These are phyloP conservation scores for Acanthopleura granulata DNA, from an alignment of 2,888 invertebrate species.

Conservation along the genomic window DNA sequence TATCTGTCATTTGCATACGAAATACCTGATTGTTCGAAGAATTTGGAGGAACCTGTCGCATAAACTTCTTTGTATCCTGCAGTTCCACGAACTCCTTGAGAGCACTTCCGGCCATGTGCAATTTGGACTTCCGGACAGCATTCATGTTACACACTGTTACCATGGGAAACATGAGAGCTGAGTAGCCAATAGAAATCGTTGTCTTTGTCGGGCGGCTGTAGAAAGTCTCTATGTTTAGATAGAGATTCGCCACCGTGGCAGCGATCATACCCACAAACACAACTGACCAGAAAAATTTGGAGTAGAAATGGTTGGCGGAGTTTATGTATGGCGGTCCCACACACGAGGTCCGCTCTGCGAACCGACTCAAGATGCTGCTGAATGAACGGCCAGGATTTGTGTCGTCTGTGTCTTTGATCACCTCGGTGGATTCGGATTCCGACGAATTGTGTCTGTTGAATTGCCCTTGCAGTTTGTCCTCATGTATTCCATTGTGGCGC, in stretches of 20 bases:
- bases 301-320: not conserved
- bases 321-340: not conserved
- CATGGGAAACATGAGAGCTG: not conserved
- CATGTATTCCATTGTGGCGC: too few species aligned
- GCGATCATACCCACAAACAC: not conserved
- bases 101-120: not conserved
- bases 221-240: not conserved
- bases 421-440: not conserved
- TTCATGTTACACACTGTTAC: not conserved
- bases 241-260: not conserved
- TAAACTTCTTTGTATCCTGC: not conserved
- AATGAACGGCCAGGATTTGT: not conserved
- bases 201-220: not conserved
- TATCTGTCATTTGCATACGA: too few species aligned
- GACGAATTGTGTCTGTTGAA: not conserved
- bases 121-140: not conserved
- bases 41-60: not conserved
- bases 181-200: not conserved
- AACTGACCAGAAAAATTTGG: not conserved
- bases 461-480: too few species aligned
- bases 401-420: not conserved
- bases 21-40: too few species aligned
- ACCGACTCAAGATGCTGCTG: not conserved
- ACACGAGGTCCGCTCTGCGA: not conserved
- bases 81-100: not conserved